These are phyloP conservation scores for Dicyrtomina minuta DNA, from an alignment of 2,888 invertebrate species.

Conservation along the genomic window DNA sequence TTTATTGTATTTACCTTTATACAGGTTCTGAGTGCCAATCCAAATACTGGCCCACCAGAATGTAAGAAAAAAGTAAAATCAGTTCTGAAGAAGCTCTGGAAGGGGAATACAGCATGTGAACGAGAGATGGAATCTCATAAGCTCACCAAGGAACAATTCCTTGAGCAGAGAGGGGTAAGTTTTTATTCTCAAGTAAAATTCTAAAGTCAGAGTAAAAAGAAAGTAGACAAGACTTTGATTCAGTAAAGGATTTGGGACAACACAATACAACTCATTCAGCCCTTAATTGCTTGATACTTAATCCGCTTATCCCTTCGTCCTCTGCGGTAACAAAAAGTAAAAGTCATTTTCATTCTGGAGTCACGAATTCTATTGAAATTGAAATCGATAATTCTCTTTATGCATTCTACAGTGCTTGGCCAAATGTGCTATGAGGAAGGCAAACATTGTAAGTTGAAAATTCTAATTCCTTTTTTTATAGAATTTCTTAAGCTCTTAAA, in stretches of 20 bases:
- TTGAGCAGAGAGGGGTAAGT: conserved; percentile 29
- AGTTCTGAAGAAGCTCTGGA: conserved; percentile 23
- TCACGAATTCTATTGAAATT: no score
- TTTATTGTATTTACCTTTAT: neutral
- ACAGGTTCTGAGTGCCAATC: conserved; percentile 11
- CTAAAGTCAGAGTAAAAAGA: no score
- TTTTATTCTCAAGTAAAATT: no score
- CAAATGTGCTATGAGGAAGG: conserved; percentile 27
- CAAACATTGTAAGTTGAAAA: conserved; percentile 31
- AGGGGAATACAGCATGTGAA: conserved; percentile 31
- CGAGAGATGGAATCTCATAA: conserved; percentile 30
- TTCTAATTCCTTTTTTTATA: neutral
- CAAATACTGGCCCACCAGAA: conserved; percentile 20
- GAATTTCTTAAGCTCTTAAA: neutral
- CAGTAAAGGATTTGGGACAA: neutral
- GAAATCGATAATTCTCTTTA: neutral
- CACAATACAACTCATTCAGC: neutral
- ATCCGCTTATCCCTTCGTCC: no score
- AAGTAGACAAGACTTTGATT: neutral
- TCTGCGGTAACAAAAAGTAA: neutral
- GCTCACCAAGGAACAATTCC: conserved; percentile 24
- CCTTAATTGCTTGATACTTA: neutral
- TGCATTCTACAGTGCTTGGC: conserved; percentile 31
- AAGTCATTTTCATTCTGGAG: neutral
- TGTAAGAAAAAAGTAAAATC: conserved; percentile 29